These are phyloP conservation scores for Molorchus minor DNA, from an alignment of 2,888 invertebrate species.

Conservation along the genomic window DNA sequence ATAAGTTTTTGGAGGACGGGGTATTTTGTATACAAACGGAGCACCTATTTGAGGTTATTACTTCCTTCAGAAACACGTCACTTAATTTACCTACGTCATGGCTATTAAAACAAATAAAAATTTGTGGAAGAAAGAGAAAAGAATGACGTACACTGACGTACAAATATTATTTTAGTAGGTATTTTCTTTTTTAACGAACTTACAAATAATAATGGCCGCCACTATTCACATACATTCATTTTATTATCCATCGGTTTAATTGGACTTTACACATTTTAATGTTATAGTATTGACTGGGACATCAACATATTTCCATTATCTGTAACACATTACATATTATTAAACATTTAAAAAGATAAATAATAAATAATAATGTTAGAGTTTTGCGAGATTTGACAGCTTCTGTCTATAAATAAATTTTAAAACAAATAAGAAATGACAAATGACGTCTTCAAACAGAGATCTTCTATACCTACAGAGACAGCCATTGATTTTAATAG, in stretches of 20 bases:
- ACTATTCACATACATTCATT: conserved; percentile 7
- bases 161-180: no score
- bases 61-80: conserved; percentile 19
- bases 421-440: no score
- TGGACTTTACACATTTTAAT: no score
- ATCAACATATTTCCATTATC: no score
- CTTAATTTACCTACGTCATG: conserved; percentile 33
- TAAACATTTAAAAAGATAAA: no score
- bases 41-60: conserved; percentile 21
- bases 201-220: conserved; percentile 5
- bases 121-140: conserved; percentile 5
- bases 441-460: no score
- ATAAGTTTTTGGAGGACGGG: no score
- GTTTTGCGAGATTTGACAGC: conserved; percentile 14
- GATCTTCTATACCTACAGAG: conserved; percentile 13
- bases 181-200: conserved; percentile 10
- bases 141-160: conserved; percentile 13
- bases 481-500: conserved; percentile 17
- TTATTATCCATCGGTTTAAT: no score
- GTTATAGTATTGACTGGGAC: no score
- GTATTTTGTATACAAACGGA: neutral
- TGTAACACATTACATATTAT: no score
- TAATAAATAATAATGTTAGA: no score
- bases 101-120: conserved; percentile 27
- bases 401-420: neutral